Conservation (phyloP, 2,888 invertebrate genomes). For the Trilocha varians region DNA sequence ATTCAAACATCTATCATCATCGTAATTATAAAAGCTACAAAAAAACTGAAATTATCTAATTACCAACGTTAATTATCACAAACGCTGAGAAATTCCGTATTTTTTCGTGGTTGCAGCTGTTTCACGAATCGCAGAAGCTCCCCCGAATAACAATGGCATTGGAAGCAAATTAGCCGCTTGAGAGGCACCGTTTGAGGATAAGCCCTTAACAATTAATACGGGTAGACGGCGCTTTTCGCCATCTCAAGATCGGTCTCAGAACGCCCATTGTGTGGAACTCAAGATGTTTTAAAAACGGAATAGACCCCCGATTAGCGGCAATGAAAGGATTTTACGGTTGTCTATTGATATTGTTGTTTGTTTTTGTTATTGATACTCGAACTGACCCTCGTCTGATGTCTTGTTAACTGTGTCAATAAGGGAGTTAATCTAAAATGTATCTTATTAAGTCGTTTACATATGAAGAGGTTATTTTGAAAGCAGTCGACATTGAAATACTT, state of each 20-base stretch:
- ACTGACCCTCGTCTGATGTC: conserved; percentile 5
- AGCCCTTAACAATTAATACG: conserved; percentile 51
- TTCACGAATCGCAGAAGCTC: conserved; percentile 21
- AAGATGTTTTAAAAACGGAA: conserved; percentile 34
- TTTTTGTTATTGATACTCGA: conserved; percentile 17
- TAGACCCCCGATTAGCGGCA: conserved; percentile 15
- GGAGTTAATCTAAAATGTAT: background rate
- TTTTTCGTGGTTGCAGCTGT: conserved; percentile 28
- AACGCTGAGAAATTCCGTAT: background rate
- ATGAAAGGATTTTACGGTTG: conserved; percentile 27
- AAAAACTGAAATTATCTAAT: no score
- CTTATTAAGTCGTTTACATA: no score
- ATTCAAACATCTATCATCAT: no score
- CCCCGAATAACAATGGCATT: conserved; percentile 38
- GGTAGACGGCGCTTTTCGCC: conserved; percentile 9
- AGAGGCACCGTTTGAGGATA: conserved; percentile 42
- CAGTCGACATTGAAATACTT: no score
- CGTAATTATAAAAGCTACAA: no score
- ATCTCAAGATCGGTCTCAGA: conserved; percentile 19
- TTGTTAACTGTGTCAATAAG: conserved; percentile 3
- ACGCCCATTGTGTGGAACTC: conserved; percentile 30
- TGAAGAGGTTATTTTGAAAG: no score
- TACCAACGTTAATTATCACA: no score
- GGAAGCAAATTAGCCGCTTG: conserved; percentile 56
- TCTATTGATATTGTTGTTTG: conserved; percentile 20